Base-by-base conservation (phyloP, 1,140 invertebrate species). In the Yoshiicerus persimilis region DNA sequence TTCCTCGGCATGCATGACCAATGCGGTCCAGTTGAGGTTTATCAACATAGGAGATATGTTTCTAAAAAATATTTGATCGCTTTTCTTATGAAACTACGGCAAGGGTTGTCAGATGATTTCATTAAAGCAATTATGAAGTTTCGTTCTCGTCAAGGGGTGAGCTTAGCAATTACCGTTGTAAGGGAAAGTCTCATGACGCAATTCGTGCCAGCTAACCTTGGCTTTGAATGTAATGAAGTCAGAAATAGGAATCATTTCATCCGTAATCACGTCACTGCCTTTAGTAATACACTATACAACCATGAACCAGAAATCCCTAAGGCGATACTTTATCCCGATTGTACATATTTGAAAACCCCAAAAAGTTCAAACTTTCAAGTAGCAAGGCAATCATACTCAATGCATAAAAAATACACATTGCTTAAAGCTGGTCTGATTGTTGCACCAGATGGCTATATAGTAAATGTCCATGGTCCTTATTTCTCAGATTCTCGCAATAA, bases 401-500 rank as follows among this genome's bases (percentile, higher is more conserved):
- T 39, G 4, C 83, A 84, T 47, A 84, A 84, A 20, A n/a, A 38
- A 4, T 27, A 38, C 16, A 34, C 30, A 5, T 23, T 84, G 23
- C n/a, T 84, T 1, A 84, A 84, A 41, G 36, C 20, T 3, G 36
- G 30, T 5, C 56, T 90, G 38, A 38, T 91, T 27, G 88, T 90
- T 36, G 89, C 88, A 75, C 88, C 90, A 11, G 89, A 91, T 89
- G 89, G 87, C 13, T 89, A 87, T 84, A 89, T 91, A 62, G 85
- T 90, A 32, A 84, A 86, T 86, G 80, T 91, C 23, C 88, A 88
- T 66, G 88, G 90, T 36, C 64, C 90, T 62, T 91, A 91, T 86
- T 91, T 87, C 62, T 86, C 86, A 39, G 87, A 90, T 62, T 13
- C 84, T 20, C 32, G 30, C 1, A 90, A 91, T 41, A 90, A 91